Conservation (phyloP, 1,140 invertebrate species). For the Zaprionus nigranus region DNA sequence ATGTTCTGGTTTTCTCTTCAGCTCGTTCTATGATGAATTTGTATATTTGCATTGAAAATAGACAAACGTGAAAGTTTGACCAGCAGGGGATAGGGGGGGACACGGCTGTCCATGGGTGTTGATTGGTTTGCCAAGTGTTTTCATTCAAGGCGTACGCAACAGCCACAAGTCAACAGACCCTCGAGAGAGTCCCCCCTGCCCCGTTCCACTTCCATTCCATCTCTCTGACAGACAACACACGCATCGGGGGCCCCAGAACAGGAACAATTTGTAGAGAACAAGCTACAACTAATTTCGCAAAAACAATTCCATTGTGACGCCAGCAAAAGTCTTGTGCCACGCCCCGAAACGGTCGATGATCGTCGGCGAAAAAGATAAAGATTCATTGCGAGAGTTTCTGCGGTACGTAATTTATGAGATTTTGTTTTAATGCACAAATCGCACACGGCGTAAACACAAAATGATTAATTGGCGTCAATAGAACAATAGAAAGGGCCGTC, state of each 20-base stretch:
- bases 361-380: conserved; percentile 17
- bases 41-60: conserved; percentile 74
- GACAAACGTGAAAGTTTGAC: conserved; percentile 41
- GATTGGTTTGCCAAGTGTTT: conserved; percentile 75
- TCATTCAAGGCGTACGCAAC: conserved; percentile 63
- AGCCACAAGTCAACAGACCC: conserved; percentile 65
- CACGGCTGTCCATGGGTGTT: conserved; percentile 2
- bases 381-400: conserved; percentile 36
- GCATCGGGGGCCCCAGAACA: background rate
- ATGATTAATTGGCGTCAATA: conserved; percentile 71
- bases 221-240: conserved; percentile 25
- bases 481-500: conserved; percentile 11
- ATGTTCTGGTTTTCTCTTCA: conserved; percentile 17
- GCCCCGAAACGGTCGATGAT: background rate
- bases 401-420: conserved; percentile 64
- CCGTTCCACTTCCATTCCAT: background rate
- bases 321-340: background rate
- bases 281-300: conserved; percentile 14
- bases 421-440: conserved; percentile 53
- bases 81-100: conserved; percentile 14
- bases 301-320: conserved; percentile 26
- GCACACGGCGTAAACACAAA: conserved; percentile 39
- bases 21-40: conserved; percentile 64
- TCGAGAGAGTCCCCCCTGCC: conserved; percentile 1
- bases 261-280: background rate